Percentiles rank a stretch among this genome's conserved stretches.
phyloP scores from a whole-genome alignment of 2,888 invertebrate species.

The Xanthostigma xanthostigma region DNA sequence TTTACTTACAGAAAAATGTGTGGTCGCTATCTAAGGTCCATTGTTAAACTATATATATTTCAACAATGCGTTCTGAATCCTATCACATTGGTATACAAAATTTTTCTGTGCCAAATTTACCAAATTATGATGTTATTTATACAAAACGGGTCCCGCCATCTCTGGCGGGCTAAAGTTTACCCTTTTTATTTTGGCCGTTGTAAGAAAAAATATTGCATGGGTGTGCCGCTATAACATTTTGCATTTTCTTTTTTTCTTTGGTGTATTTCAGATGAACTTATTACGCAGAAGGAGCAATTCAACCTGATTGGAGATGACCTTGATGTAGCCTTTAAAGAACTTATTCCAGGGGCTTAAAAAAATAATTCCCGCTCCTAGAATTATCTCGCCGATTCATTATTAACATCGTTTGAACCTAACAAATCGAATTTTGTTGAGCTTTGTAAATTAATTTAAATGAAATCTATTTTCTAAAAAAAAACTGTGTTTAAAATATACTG shows the following conservation, averaged over 20 bases:
- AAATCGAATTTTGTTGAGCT: neutral
- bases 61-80: no score
- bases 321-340: constrained; percentile 84
- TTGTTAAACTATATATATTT: no score
- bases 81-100: neutral
- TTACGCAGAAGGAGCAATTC: constrained; percentile 79
- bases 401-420: constrained; percentile 1
- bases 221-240: neutral
- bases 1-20: no score
- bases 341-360: constrained; percentile 34
- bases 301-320: constrained; percentile 86
- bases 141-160: neutral
- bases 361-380: no score
- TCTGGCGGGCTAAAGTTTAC: neutral
- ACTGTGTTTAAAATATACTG: no score
- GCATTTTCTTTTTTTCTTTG: neutral
- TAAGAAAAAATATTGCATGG: neutral
- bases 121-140: neutral
- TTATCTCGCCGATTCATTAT: no score
- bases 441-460: no score
- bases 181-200: constrained; percentile 2
- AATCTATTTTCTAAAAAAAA: no score
- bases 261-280: constrained; percentile 60
- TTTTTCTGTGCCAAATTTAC: neutral
- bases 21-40: no score